Evolutionary conservation across 2,888 invertebrate species (phyloP).

Genomic region (Unio delphinus): DNA sequence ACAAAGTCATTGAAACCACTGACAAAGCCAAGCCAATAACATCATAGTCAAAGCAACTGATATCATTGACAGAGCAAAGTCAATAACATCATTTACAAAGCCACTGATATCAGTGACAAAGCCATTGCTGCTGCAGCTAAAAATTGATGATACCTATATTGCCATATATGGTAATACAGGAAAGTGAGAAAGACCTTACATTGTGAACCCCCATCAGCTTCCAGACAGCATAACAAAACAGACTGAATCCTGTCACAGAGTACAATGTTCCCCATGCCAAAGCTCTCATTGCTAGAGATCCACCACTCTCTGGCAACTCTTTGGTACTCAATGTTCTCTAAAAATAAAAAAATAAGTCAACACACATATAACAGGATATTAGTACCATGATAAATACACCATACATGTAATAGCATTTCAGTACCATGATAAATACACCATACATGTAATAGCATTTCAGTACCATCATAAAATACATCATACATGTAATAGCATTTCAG

Average conservation of each 20-base stretch:
- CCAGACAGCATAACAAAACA: slow-evolving; percentile 88
- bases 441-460: neutral
- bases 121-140: too few species aligned
- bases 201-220: slow-evolving; percentile 88
- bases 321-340: slow-evolving; percentile 3
- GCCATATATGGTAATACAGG: neutral
- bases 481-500: neutral
- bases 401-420: neutral
- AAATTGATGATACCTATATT: too few species aligned
- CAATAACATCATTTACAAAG: too few species aligned
- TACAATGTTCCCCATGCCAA: slow-evolving; percentile 90
- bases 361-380: neutral
- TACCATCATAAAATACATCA: neutral
- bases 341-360: neutral
- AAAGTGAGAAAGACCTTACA: slow-evolving; percentile 75
- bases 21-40: too few species aligned
- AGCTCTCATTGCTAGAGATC: slow-evolving; percentile 81
- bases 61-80: too few species aligned
- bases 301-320: slow-evolving; percentile 12
- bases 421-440: too few species aligned
- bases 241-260: slow-evolving; percentile 87
- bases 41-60: too few species aligned
- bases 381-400: neutral
- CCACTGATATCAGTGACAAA: too few species aligned
- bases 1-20: too few species aligned